Conservation (phyloP, 2,888 invertebrate genomes). For the Chrysolina oricalcia region DNA sequence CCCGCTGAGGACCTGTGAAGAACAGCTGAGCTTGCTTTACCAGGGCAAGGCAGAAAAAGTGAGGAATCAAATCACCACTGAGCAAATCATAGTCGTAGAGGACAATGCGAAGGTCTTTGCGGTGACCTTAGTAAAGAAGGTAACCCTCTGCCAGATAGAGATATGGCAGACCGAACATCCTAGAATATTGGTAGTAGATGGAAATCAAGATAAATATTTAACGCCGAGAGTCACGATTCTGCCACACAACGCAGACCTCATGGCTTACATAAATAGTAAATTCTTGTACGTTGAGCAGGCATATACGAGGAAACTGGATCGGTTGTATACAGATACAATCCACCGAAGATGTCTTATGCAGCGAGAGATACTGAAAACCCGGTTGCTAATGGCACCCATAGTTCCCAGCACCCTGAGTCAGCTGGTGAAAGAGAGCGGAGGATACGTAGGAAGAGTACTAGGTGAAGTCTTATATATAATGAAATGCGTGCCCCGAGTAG, state of each 20-base stretch:
- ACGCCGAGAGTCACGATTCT: neutral
- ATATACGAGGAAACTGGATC: neutral
- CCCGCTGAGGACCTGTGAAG: no score
- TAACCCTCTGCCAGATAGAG: slow-evolving; percentile 20
- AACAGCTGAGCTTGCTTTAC: neutral
- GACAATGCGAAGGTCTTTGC: slow-evolving; percentile 39
- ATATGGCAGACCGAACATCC: slow-evolving; percentile 31
- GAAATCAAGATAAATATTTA: neutral
- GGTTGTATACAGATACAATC: neutral
- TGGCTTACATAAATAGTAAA: no score
- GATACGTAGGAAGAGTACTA: slow-evolving; percentile 38
- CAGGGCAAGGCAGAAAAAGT: neutral
- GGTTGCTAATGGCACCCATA: neutral
- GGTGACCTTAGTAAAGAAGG: slow-evolving; percentile 27
- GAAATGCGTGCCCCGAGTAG: slow-evolving; percentile 55
- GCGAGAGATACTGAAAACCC: neutral
- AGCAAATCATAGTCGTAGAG: slow-evolving; percentile 40
- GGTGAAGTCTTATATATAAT: slow-evolving; percentile 53
- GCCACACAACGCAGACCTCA: neutral
- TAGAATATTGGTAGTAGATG: neutral
- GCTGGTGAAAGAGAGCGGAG: neutral
- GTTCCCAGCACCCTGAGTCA: slow-evolving; percentile 5
- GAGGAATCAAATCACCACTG: neutral
- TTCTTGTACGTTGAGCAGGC: no score
- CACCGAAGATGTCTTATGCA: neutral